Evolutionary conservation across 2,797 vertebrate genomes (phyloP).

Genomic region (Dromococcyx pavoninus): DNA sequence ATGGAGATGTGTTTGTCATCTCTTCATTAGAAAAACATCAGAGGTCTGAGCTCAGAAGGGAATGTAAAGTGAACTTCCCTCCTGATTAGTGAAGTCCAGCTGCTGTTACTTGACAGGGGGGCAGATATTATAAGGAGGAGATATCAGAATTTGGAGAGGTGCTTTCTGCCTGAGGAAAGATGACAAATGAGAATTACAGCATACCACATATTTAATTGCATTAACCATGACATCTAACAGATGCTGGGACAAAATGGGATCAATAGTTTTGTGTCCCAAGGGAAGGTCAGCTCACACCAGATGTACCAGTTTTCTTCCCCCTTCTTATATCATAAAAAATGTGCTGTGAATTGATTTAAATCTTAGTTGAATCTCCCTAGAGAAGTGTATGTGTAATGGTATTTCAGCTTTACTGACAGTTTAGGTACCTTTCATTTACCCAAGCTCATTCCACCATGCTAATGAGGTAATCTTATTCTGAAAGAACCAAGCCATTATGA

Average conservation of each 20-base stretch:
- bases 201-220: slow-evolving; percentile 29
- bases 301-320: slow-evolving; percentile 1
- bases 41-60: slow-evolving; percentile 2
- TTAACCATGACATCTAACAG: slow-evolving; percentile 41
- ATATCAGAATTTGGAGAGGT: background rate
- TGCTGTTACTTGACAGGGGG: background rate
- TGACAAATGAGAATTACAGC: slow-evolving; percentile 24
- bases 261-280: slow-evolving; percentile 31
- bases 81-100: background rate
- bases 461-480: slow-evolving; percentile 50
- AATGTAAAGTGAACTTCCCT: background rate
- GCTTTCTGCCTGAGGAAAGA: slow-evolving; percentile 6
- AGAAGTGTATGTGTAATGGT: slow-evolving; percentile 4
- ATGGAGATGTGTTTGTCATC: background rate
- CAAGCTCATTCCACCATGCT: slow-evolving; percentile 36
- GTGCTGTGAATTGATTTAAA: slow-evolving; percentile 39
- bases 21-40: background rate
- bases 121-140: background rate
- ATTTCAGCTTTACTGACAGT: slow-evolving; percentile 33
- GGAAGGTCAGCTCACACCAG: slow-evolving; percentile 46
- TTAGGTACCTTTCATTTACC: slow-evolving; percentile 37
- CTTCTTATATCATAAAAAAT: background rate
- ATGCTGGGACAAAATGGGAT: slow-evolving; percentile 45
- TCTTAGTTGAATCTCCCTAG: slow-evolving; percentile 17
- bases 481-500: slow-evolving; percentile 54